These are phyloP conservation scores for Lophura nycthemera DNA, from an alignment of 2,113 vertebrate genomes.

Conservation along the genomic window DNA sequence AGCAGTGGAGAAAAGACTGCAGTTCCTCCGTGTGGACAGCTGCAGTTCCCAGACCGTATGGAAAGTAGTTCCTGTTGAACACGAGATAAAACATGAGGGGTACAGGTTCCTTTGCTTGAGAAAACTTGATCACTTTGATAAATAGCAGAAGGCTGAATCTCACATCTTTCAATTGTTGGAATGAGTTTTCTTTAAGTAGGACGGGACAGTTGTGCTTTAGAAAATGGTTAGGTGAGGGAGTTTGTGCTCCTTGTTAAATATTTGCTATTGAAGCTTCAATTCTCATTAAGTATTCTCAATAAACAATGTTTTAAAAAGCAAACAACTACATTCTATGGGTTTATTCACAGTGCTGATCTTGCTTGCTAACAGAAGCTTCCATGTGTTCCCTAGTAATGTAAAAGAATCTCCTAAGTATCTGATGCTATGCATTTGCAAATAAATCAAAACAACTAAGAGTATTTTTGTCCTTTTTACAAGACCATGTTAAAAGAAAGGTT, in stretches of 20 bases:
- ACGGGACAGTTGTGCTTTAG: constrained; percentile 1
- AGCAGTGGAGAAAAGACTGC: not conserved
- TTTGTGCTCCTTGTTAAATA: constrained; percentile 55
- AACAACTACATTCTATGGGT: constrained; percentile 55
- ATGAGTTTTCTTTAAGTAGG: not conserved
- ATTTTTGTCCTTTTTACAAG: constrained; percentile 14
- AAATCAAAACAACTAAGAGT: constrained; percentile 8
- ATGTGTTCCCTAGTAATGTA: constrained; percentile 41
- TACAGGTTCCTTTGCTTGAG: not conserved
- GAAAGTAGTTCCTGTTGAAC: not conserved
- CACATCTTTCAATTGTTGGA: not conserved
- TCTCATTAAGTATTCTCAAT: constrained; percentile 55
- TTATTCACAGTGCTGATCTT: constrained; percentile 36
- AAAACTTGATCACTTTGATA: not conserved
- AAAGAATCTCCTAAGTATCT: constrained; percentile 44
- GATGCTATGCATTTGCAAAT: constrained; percentile 2
- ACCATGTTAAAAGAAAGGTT: constrained; percentile 9
- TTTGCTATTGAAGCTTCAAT: constrained; percentile 45
- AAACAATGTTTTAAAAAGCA: constrained; percentile 59
- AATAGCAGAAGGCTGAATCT: constrained; percentile 4
- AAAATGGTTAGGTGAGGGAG: not conserved
- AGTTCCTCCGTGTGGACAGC: not conserved
- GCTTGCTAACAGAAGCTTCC: constrained; percentile 40
- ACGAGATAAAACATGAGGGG: not conserved
- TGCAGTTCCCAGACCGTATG: not conserved